Base-by-base conservation (phyloP, 2,888 invertebrate genomes). In the Opisthograptis luteolata region DNA sequence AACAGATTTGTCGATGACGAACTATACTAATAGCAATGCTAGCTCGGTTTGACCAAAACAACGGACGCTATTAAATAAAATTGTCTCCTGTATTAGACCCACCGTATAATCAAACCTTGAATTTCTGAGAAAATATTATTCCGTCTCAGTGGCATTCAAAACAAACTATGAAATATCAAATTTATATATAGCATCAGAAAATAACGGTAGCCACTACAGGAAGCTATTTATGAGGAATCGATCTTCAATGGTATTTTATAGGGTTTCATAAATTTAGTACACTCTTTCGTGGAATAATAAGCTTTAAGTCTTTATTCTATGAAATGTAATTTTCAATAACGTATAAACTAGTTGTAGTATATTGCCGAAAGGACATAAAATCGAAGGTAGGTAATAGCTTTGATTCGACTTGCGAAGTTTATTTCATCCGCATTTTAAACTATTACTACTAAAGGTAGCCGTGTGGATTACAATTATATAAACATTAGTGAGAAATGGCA, bases 1-100 rank as follows among this genome's bases (percentile, higher is more conserved):
- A 88, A 82, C 71, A 84, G 76, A 89, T 89, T 89, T 85, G 68
- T 70, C 71, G 66, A 73, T 77, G 79, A 80, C 73, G 68, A 76
- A 73, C 64, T 52, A 60, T 64, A 66, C 63, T 72, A 71, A 79
- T 76, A 74, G 62, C 64, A 68, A 68, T 62, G 58, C 71, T 73
- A 76, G 64, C 58, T 64, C 60, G 55, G 58, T 67, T 69, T 70
- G 65, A 62, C 65, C 65, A 66, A 76, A 75, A 73, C 62, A 68
- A 50, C 63, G 68, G 64, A 69, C 55, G 67, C 66, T 64, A 79
- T 80, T 75, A 75, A 54, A 62, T 57, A 34, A 68, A 73, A 70
- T 70, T 59, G 66, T 70, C 69, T 58, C 63, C 60, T 44, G 53
- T 17, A 55, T 50, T 60, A 60, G 52, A 44, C 56, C 28, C 52